Conservation (phyloP, 2,888 invertebrate genomes). For the Baccha elongata region DNA sequence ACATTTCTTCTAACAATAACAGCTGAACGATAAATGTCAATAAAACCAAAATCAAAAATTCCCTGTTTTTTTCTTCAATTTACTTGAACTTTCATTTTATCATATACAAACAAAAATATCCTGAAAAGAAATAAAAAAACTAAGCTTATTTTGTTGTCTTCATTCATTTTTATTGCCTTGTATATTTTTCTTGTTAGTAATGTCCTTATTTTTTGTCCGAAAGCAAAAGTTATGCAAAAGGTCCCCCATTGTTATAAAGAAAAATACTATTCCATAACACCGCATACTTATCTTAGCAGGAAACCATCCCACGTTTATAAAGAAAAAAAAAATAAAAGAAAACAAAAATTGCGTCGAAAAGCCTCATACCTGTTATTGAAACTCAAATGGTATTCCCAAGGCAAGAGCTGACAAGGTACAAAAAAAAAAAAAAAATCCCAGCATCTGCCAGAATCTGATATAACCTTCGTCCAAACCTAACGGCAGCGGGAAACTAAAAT, state of each 20-base stretch:
- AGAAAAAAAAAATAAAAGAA: too few relatives aligned
- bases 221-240: slow-evolving; percentile 17
- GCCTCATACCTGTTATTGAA: not conserved
- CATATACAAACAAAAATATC: not conserved
- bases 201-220: not conserved
- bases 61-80: not conserved
- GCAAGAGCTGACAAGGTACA: slow-evolving; percentile 25
- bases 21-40: too few relatives aligned
- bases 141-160: slow-evolving; percentile 4
- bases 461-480: slow-evolving; percentile 7
- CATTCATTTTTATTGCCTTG: slow-evolving; percentile 16
- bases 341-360: not conserved
- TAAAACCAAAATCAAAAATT: too few relatives aligned
- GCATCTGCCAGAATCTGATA: slow-evolving; percentile 22
- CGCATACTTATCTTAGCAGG: slow-evolving; percentile 2
- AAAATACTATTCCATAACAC: not conserved
- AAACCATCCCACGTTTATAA: not conserved
- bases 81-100: not conserved
- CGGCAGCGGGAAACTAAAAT: slow-evolving; percentile 33
- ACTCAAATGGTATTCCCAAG: not conserved
- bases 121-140: not conserved
- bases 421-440: slow-evolving; percentile 18
- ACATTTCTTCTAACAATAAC: too few relatives aligned
- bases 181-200: not conserved
- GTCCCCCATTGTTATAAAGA: slow-evolving; percentile 4